Percentiles rank a stretch among this genome's conserved stretches.
These are phyloP conservation scores for Napeogenes sylphis DNA, from an alignment of 2,888 invertebrate genomes.

Conservation along the genomic window DNA sequence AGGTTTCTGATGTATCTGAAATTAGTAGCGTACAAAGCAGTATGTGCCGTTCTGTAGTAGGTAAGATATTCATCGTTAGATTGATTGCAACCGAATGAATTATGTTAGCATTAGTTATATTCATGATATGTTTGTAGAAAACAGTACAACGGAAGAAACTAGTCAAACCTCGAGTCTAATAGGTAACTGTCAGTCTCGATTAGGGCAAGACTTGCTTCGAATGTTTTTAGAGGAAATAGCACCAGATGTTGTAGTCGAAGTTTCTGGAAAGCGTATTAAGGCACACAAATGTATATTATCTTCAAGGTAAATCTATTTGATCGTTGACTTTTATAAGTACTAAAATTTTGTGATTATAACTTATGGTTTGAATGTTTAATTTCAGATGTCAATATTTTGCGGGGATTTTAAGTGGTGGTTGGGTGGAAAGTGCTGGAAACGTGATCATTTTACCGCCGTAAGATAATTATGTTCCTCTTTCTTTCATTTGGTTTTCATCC, in stretches of 20 bases:
- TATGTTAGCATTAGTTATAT: neutral
- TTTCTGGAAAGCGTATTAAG: conserved; percentile 87
- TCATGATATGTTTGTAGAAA: conserved; percentile 42
- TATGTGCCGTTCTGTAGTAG: conserved; percentile 75
- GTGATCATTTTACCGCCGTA: conserved; percentile 91
- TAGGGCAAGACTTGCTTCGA: conserved; percentile 91
- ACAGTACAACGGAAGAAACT: conserved; percentile 60
- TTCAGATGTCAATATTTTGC: conserved; percentile 93
- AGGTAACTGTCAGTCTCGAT: conserved; percentile 73
- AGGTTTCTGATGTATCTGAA: conserved; percentile 73
- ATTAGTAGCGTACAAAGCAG: conserved; percentile 78
- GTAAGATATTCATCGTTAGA: conserved; percentile 42
- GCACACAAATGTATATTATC: conserved; percentile 95
- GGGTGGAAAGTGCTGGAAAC: conserved; percentile 87
- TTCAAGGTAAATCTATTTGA: conserved; percentile 72
- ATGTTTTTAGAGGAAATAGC: conserved; percentile 96
- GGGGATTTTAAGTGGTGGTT: conserved; percentile 91
- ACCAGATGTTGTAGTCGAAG: conserved; percentile 91
- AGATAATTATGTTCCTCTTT: conserved; percentile 37
- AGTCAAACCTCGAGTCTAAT: conserved; percentile 64
- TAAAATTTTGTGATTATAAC: neutral
- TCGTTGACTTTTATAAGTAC: neutral
- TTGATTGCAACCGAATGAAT: conserved; percentile 1
- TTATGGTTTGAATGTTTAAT: conserved; percentile 27
- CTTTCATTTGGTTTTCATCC: no score